Evolutionary conservation across 2,113 vertebrate species (phyloP).

Genomic region (Gnathonemus longibarbis): DNA sequence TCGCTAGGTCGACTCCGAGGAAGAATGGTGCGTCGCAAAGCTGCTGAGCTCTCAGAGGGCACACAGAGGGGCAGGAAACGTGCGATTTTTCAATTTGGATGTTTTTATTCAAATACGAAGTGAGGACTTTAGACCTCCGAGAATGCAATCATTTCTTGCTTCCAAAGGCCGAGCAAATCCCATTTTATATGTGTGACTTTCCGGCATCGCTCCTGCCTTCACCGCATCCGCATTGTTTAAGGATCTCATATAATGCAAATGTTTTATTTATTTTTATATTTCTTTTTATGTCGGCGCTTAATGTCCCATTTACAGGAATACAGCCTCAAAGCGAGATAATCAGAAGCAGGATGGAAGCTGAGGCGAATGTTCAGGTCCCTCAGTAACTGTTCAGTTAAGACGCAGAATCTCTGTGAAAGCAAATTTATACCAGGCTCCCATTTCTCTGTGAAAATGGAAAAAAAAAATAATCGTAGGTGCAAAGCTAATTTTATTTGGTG

Average conservation of each 20-base stretch:
- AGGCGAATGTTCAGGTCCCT: conserved; percentile 22
- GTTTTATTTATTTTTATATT: conserved; percentile 59
- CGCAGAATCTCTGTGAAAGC: conserved; percentile 57
- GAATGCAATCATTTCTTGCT: conserved; percentile 62
- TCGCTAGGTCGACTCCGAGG: conserved; percentile 49
- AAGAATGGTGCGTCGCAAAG: conserved; percentile 8
- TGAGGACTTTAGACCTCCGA: conserved; percentile 46
- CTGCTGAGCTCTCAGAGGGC: not conserved
- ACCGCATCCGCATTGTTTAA: conserved; percentile 63
- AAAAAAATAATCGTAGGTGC: not conserved
- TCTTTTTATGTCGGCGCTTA: conserved; percentile 60
- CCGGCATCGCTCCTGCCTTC: conserved; percentile 59
- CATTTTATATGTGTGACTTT: conserved; percentile 58
- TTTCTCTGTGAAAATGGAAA: conserved; percentile 42
- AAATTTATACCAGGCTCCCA: conserved; percentile 62
- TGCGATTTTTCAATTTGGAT: conserved; percentile 19
- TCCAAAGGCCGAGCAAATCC: conserved; percentile 66
- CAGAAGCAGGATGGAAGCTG: not conserved
- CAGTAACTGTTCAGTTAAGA: conserved; percentile 47
- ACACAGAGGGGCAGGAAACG: not conserved
- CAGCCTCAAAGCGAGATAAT: conserved; percentile 49
- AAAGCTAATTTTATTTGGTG: not conserved
- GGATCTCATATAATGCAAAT: conserved; percentile 40
- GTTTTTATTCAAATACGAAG: conserved; percentile 22
- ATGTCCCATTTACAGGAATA: conserved; percentile 62